phyloP scores from a whole-genome alignment of 1,140 invertebrate genomes.

The Polypedilum vanderplanki region DNA sequence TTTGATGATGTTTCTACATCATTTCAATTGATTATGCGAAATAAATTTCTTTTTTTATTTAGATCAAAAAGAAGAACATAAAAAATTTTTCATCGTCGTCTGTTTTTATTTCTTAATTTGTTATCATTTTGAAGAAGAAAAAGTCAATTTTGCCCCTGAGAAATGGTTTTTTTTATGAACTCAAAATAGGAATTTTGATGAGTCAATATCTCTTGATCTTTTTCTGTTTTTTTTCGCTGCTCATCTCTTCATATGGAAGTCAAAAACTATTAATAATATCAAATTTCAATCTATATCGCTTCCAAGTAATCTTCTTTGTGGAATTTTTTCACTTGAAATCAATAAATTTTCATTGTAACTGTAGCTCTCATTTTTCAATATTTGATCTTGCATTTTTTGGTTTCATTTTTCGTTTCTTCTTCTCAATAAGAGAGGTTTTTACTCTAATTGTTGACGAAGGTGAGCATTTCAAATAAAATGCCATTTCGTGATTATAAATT shows the following conservation, averaged over 20 bases:
- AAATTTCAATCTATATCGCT: neutral
- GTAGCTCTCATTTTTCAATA: neutral
- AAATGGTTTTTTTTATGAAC: neutral
- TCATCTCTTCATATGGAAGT: neutral
- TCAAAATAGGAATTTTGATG: neutral
- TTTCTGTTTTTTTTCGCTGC: neutral
- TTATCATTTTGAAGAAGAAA: neutral
- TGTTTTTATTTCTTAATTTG: constrained; percentile 11
- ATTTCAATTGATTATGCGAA: neutral
- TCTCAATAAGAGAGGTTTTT: too few relatives aligned
- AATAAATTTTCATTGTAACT: neutral
- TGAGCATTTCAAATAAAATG: constrained; percentile 19
- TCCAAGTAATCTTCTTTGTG: neutral
- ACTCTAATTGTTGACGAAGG: neutral
- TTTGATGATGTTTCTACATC: neutral
- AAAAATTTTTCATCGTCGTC: neutral
- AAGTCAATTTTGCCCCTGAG: neutral
- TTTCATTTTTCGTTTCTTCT: neutral
- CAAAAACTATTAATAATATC: constrained; percentile 7
- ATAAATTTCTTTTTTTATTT: neutral
- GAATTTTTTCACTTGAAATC: neutral
- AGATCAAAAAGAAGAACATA: neutral
- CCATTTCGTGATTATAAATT: constrained; percentile 13
- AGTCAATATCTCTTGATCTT: neutral
- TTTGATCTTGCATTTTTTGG: neutral